Base-by-base conservation (phyloP, 2,113 vertebrate genomes). In the Etia nguti region DNA sequence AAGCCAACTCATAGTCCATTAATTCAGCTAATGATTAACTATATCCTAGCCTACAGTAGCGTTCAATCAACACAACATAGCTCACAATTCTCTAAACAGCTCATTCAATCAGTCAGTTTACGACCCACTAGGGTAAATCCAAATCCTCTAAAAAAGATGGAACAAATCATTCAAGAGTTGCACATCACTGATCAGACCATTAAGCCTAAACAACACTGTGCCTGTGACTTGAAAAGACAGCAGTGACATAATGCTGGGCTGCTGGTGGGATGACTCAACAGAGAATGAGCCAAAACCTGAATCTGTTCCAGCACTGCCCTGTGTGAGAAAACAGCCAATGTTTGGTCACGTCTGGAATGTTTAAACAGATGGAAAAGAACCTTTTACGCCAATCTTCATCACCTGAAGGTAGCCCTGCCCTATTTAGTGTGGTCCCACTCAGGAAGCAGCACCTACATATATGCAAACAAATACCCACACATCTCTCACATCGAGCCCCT, bases 281-380 rank as follows among this genome's bases (percentile, higher is more conserved):
- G 36, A 84, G 26, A 79, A 29, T 1, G 43, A 84, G 84, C 77
- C 80, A 46, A 62, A 68, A 29, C 12, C 79, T 46, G 18, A 22
- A 41, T 48, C 54, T 31, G 82, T 31, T 84, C 73, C 73, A 77
- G 46, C 7, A 26, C 81, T 36, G 24, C 29, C 82, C 89, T 84
- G 43, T n/a, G 79, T 38, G 73, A 81, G 79, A 43, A 20, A 79
- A 88, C 70, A 91, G 20, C 82, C 68, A 86, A 88, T 88, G 81
- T 93, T 92, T 91, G 89, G 55, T 84, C 85, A 60, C 5, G 83
- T 87, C 41, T 73, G 77, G 75, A 82, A 80, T 90, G 84, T 93
- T 93, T 92, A 88, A 90, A 88, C 90, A 93, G 90, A 90, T 92
- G 91, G 87, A 82, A 43, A 65, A 29, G 22, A 82, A 84, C 10